Evolutionary conservation across 2,113 vertebrate species (phyloP).

Genomic region (Stercorarius parasiticus): DNA sequence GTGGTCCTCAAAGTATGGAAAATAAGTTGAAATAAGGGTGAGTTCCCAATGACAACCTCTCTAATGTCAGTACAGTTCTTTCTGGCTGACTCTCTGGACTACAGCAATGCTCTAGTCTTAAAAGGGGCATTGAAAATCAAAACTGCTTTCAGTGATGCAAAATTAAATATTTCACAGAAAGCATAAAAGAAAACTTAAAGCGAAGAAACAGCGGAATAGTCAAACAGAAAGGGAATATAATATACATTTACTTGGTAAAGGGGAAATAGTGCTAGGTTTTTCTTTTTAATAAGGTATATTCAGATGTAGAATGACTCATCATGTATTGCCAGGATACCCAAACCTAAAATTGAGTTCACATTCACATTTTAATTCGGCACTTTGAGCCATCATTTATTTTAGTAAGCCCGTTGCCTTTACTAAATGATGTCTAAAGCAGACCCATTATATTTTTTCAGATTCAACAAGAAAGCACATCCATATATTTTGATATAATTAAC

Average conservation of each 20-base stretch:
- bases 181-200: not conserved
- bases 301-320: not conserved
- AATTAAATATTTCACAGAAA: not conserved
- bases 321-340: not conserved
- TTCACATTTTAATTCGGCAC: not conserved
- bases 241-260: not conserved
- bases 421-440: not conserved
- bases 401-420: not conserved
- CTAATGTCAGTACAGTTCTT: not conserved
- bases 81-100: not conserved
- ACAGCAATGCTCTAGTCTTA: not conserved
- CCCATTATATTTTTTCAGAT: not conserved
- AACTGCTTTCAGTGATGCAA: not conserved
- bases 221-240: not conserved
- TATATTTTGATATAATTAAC: not conserved
- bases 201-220: not conserved
- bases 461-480: not conserved
- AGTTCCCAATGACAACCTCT: not conserved
- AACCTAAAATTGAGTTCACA: not conserved
- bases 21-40: not conserved
- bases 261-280: not conserved
- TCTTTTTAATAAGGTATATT: not conserved
- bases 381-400: not conserved
- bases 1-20: not conserved
- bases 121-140: not conserved